Conservation (phyloP, 1,140 invertebrate species). For the Vollenhovia emeryi region DNA sequence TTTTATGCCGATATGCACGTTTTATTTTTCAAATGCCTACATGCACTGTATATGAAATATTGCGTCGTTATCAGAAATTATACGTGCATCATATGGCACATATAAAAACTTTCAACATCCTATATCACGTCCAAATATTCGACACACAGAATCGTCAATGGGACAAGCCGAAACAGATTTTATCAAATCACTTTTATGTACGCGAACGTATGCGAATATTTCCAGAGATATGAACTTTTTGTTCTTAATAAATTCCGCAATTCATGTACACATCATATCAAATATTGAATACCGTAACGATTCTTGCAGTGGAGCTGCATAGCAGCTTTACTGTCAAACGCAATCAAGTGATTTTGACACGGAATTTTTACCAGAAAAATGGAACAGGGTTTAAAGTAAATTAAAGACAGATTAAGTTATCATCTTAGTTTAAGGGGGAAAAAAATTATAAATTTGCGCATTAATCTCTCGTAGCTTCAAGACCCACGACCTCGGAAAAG, state of each 20-base stretch:
- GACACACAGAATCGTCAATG: constrained; percentile 3
- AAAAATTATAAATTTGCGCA: not conserved
- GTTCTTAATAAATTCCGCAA: constrained; percentile 11
- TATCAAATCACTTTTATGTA: not conserved
- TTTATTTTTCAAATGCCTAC: not conserved
- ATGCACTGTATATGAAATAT: not conserved
- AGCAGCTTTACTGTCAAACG: not conserved
- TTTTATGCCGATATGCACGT: not conserved
- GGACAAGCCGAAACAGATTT: constrained; percentile 5
- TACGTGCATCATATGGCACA: not conserved
- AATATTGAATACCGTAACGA: not conserved
- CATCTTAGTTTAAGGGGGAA: not conserved
- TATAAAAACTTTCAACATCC: constrained; percentile 4
- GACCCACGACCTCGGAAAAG: not conserved
- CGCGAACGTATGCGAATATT: not conserved
- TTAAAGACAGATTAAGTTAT: not conserved
- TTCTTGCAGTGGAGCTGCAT: not conserved
- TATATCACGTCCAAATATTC: constrained; percentile 8
- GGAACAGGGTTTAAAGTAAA: not conserved
- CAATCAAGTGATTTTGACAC: not conserved
- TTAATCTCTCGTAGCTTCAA: not conserved
- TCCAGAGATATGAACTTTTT: constrained; percentile 13
- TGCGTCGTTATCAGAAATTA: constrained; percentile 10
- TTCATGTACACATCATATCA: not conserved
- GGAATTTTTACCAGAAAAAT: not conserved